A percentile compares a stretch with the other conserved stretches of the same genome.
Conservation (phyloP, 2,888 invertebrate species). For the Venusia cambrica region DNA sequence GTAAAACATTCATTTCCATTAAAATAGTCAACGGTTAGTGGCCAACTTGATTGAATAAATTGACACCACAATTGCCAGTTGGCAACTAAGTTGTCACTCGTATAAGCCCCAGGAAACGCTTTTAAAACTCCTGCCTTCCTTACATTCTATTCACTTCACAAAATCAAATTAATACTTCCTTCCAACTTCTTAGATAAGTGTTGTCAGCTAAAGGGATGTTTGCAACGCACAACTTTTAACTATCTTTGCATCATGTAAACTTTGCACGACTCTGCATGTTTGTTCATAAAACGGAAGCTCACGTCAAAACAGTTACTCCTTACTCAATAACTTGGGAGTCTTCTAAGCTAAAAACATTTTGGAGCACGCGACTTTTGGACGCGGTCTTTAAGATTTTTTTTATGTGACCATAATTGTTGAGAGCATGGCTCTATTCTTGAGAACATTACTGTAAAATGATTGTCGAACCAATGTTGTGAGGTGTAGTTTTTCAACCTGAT, state of each 20-base stretch:
- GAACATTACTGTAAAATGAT: too few relatives aligned
- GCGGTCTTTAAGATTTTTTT: conserved; percentile 6
- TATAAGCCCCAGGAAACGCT: too few relatives aligned
- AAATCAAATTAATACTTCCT: conserved; percentile 14
- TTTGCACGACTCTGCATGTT: conserved; percentile 17
- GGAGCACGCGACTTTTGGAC: conserved; percentile 5
- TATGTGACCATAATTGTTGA: too few relatives aligned
- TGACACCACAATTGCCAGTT: too few relatives aligned
- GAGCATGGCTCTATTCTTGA: too few relatives aligned
- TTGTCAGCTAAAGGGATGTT: conserved; percentile 14
- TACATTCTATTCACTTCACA: conserved; percentile 4
- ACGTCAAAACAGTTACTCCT: conserved; percentile 28
- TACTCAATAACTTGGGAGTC: conserved; percentile 22
- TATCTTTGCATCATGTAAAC: conserved; percentile 14
- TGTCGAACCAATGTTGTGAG: too few relatives aligned
- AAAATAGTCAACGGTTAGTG: too few relatives aligned
- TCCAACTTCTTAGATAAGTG: conserved; percentile 11
- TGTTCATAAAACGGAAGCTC: conserved; percentile 25
- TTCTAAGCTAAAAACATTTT: conserved; percentile 10
- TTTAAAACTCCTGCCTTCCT: too few relatives aligned
- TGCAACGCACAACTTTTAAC: conserved; percentile 18
- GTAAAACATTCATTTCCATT: too few relatives aligned
- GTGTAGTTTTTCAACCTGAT: too few relatives aligned
- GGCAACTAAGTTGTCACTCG: too few relatives aligned
- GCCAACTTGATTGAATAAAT: too few relatives aligned